These are phyloP conservation scores for Furcifer pardalis DNA, from an alignment of 2,797 vertebrate species.

Conservation along the genomic window DNA sequence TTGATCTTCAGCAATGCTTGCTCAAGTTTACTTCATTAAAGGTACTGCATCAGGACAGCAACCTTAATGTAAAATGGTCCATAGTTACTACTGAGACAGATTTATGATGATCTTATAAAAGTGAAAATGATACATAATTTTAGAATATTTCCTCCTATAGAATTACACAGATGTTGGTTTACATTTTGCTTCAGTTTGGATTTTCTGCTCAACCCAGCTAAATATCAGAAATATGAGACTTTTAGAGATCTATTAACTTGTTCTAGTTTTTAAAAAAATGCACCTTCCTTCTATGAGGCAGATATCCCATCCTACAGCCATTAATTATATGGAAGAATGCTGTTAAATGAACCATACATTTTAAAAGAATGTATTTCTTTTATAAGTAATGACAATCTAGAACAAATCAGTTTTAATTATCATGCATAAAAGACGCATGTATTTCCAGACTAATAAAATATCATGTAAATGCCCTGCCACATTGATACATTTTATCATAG, in stretches of 20 bases:
- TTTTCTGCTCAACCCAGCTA: not conserved
- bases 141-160: not conserved
- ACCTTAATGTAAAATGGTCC: no score
- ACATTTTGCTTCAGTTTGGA: not conserved
- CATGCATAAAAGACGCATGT: not conserved
- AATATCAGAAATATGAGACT: not conserved
- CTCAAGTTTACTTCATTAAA: no score
- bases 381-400: not conserved
- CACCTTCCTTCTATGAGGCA: not conserved
- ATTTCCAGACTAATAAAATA: no score
- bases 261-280: no score
- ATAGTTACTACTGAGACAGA: no score
- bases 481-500: no score
- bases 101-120: not conserved
- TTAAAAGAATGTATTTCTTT: not conserved
- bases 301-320: not conserved
- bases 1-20: no score
- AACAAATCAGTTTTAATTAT: not conserved
- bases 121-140: not conserved
- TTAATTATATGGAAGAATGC: not conserved
- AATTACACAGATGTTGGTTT: not conserved
- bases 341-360: not conserved
- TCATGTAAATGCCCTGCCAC: no score
- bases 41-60: no score
- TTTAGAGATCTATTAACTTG: not conserved